Evolutionary conservation across 1,140 invertebrate genomes (phyloP), one percentile per base, ranked within the genome.

Genomic region (Aphaenogaster floridana): DNA sequence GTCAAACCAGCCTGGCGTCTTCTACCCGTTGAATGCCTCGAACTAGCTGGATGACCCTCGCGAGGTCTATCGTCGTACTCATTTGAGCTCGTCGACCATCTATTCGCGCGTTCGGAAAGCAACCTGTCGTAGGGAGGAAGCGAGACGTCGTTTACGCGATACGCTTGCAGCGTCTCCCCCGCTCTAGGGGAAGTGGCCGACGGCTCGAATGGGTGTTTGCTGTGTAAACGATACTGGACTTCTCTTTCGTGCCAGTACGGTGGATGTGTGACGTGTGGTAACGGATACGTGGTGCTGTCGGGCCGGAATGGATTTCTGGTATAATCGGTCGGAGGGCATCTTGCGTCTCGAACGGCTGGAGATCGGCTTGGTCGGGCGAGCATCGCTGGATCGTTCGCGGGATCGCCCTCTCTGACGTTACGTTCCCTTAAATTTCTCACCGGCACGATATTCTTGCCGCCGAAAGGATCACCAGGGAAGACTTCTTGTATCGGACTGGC

Each of bases 401-500:
- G 95, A 85, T 97, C n/a, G 15, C 9, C 95, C 59, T 97, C 96
- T 96, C 96, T 68, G 94, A 93, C 0, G 95, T 95, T 4, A 94
- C 95, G 71, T 95, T 95, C 86, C 94, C 76, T 84, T 11, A 72
- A 95, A 9, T 96, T 95, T 48, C 96, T 95, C 17, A 95, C 96
- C 0, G 95, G 95, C 0, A 96, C 94, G 0, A 93, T 71, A 8
- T 94, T 89, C 77, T 96, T 95, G 28, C 96, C 96, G 13, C 96
- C 95, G 87, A 97, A 97, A 0, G 97, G 96, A 95, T 97, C 96
- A 36, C 95, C 94, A 0, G 96, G 96, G 88, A 96, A 96, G 0
- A 96, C 95, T 50, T 96, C 96, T 69, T 96, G 96, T 42, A 97
- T 94, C n/a, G 96, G 96, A 91, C 96, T 96, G 0, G 96, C 96